Percentiles rank a stretch among this genome's conserved stretches.
Conservation (phyloP, 2,113 vertebrate species). For the Chamaetylas fuelleborni region DNA sequence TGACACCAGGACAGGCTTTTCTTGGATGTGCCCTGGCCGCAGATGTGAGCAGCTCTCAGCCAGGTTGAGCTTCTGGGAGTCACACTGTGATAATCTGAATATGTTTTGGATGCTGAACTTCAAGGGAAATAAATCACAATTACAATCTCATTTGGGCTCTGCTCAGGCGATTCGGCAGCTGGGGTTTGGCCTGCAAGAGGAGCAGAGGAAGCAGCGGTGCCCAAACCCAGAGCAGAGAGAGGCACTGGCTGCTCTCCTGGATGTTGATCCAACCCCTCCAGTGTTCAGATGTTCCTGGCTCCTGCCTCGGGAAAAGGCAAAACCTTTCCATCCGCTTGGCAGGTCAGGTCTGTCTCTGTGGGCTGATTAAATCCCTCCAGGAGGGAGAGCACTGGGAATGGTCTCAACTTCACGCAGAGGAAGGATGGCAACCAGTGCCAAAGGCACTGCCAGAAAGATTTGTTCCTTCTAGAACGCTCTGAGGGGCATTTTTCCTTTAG, state of each 20-base stretch:
- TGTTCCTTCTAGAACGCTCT: not conserved
- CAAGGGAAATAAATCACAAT: slow-evolving; percentile 31
- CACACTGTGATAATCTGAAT: not conserved
- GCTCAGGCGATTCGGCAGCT: not conserved
- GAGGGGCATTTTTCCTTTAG: not conserved
- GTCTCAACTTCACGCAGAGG: not conserved
- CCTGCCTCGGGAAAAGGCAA: not conserved
- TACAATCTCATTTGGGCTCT: not conserved
- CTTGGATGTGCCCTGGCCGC: not conserved
- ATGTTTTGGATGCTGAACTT: not conserved
- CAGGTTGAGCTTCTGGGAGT: not conserved
- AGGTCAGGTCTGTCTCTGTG: not conserved
- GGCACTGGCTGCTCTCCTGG: not conserved
- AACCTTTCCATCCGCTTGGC: not conserved
- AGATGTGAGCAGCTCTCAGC: not conserved
- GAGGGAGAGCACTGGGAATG: not conserved
- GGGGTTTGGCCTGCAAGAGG: not conserved
- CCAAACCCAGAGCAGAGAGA: not conserved
- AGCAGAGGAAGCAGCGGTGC: not conserved
- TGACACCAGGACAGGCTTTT: not conserved
- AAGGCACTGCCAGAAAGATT: not conserved
- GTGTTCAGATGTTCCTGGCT: not conserved
- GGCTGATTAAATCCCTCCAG: not conserved
- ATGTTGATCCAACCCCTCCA: not conserved
- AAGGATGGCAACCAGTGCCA: not conserved